phyloP scores from a whole-genome alignment of 2,797 vertebrate genomes.

The Sebastes baramenuke region DNA sequence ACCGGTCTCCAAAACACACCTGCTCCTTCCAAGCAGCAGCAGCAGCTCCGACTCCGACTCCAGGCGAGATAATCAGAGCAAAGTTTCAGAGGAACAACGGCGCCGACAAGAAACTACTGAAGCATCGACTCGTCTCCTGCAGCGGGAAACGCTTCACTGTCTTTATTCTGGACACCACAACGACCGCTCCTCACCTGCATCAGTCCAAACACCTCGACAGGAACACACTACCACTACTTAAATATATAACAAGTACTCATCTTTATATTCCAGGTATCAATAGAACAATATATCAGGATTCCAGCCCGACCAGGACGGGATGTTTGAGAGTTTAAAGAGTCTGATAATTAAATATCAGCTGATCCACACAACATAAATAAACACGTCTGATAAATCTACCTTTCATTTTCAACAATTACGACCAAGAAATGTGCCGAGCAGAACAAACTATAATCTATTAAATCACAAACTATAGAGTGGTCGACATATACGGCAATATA shows the following conservation, averaged over 20 bases:
- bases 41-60: slow-evolving; percentile 12
- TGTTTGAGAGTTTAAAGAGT: not conserved
- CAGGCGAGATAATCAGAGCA: slow-evolving; percentile 47
- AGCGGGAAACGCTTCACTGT: slow-evolving; percentile 1
- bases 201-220: not conserved
- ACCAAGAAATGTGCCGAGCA: not conserved
- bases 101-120: not conserved
- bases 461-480: not conserved
- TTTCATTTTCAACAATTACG: not conserved
- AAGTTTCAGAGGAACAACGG: slow-evolving; percentile 26
- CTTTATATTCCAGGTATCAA: not conserved
- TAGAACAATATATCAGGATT: not conserved
- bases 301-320: not conserved
- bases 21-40: slow-evolving; percentile 49
- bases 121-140: slow-evolving; percentile 23
- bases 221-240: not conserved
- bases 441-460: too few relatives aligned
- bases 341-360: not conserved
- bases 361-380: not conserved
- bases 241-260: not conserved
- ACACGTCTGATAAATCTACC: not conserved
- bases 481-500: not conserved
- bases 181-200: not conserved
- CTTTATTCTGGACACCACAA: not conserved
- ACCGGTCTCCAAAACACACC: slow-evolving; percentile 57